These are phyloP conservation scores for Pardalotus punctatus DNA, from an alignment of 2,113 vertebrate genomes.

Conservation along the genomic window DNA sequence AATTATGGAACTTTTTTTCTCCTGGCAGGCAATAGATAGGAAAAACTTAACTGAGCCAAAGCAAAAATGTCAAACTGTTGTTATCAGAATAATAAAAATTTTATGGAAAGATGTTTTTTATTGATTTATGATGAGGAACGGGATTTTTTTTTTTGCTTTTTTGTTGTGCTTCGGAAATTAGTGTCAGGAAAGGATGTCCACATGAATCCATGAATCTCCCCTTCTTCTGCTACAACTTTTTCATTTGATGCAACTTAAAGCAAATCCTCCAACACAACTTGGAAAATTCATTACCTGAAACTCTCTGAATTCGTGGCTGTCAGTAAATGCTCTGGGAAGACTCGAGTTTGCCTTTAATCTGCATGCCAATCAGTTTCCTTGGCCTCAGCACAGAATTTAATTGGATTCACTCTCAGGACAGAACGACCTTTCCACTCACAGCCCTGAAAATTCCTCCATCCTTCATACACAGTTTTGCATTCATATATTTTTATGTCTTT, in stretches of 20 bases:
- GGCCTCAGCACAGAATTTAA: neutral
- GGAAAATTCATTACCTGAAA: neutral
- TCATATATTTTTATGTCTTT: neutral
- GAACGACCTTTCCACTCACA: neutral
- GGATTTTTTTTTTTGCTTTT: neutral
- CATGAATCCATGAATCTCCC: neutral
- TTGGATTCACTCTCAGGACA: neutral
- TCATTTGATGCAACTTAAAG: neutral
- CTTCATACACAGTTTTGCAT: neutral
- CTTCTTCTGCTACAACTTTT: neutral
- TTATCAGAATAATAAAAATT: constrained; percentile 63
- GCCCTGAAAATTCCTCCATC: neutral
- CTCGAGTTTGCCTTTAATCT: neutral
- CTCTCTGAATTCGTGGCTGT: neutral
- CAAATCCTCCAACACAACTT: neutral
- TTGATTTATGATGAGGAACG: constrained; percentile 22
- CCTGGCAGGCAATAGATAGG: constrained; percentile 40
- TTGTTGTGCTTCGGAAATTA: neutral
- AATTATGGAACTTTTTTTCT: neutral
- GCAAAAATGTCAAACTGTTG: constrained; percentile 49
- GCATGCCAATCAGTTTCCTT: neutral
- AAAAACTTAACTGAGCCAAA: constrained; percentile 51
- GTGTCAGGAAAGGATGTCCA: neutral
- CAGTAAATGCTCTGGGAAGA: neutral
- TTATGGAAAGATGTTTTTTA: neutral